phyloP scores from a whole-genome alignment of 2,888 invertebrate species.

The Nomada fucata region DNA sequence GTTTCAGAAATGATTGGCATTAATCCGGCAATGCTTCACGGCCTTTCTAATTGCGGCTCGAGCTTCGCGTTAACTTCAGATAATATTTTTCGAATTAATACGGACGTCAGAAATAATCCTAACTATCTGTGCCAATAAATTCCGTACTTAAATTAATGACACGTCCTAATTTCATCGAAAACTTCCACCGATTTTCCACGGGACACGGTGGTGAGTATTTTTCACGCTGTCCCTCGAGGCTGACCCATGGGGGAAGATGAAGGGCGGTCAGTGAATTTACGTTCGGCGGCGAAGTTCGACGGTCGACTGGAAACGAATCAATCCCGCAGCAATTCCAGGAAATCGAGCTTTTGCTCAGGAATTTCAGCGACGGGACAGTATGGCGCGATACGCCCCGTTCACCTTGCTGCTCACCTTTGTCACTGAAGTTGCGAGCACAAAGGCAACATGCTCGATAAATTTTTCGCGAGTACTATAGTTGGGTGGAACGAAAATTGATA shows the following conservation, averaged over 20 bases:
- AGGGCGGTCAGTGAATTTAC: slow-evolving; percentile 28
- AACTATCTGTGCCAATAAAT: neutral
- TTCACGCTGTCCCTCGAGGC: neutral
- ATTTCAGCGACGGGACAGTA: slow-evolving; percentile 42
- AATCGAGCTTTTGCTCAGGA: slow-evolving; percentile 9
- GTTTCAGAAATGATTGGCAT: too few relatives aligned
- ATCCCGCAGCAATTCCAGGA: slow-evolving; percentile 25
- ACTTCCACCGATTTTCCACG: neutral
- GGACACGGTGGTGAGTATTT: slow-evolving; percentile 3
- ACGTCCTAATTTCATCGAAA: slow-evolving; percentile 7
- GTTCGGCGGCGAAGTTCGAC: slow-evolving; percentile 13
- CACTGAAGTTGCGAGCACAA: slow-evolving; percentile 13
- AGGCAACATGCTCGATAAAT: slow-evolving; percentile 33
- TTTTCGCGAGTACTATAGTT: neutral
- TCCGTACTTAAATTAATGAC: slow-evolving; percentile 17
- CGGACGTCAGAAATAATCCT: neutral
- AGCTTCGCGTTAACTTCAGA: neutral
- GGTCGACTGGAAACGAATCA: slow-evolving; percentile 29
- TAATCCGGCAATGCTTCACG: too few relatives aligned
- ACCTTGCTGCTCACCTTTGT: slow-evolving; percentile 29
- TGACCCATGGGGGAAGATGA: slow-evolving; percentile 12
- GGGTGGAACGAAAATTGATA: neutral
- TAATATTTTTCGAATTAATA: neutral
- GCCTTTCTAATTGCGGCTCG: neutral
- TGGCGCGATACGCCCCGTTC: slow-evolving; percentile 57